These are phyloP conservation scores for Spermophilus dauricus DNA, from an alignment of 2,113 vertebrate species.

Conservation along the genomic window DNA sequence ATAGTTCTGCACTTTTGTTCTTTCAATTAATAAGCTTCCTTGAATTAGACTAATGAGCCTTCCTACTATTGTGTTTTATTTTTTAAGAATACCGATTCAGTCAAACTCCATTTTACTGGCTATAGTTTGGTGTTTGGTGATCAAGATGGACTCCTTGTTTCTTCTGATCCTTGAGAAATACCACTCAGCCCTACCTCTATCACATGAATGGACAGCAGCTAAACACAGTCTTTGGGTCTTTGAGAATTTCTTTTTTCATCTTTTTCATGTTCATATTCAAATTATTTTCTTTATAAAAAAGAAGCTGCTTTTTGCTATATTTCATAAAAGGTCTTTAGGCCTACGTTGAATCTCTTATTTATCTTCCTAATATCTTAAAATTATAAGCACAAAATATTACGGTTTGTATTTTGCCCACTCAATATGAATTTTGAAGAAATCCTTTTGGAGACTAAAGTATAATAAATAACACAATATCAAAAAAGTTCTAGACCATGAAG, in stretches of 20 bases:
- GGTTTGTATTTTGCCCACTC: constrained; percentile 73
- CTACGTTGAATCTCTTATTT: constrained; percentile 64
- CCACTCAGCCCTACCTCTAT: background rate
- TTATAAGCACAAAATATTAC: constrained; percentile 67
- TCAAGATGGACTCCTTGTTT: background rate
- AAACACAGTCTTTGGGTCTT: background rate
- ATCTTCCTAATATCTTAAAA: constrained; percentile 74
- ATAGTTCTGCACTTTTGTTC: background rate
- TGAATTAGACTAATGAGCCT: background rate
- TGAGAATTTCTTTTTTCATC: background rate
- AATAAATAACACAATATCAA: constrained; percentile 63
- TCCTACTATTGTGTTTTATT: background rate
- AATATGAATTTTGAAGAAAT: constrained; percentile 69
- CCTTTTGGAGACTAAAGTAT: constrained; percentile 64
- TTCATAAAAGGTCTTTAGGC: constrained; percentile 23
- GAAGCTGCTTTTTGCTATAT: constrained; percentile 36
- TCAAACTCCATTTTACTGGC: background rate
- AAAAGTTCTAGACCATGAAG: constrained; percentile 55
- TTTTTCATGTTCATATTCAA: constrained; percentile 69
- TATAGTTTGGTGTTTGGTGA: background rate
- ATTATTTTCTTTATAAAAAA: constrained; percentile 50
- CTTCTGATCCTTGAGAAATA: background rate
- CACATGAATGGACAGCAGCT: constrained; percentile 14
- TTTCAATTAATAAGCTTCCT: background rate
- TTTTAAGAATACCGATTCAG: background rate